A percentile compares a stretch with the other conserved stretches of the same genome.
Conservation (phyloP, 2,113 vertebrate genomes). For the Stegastes partitus region DNA sequence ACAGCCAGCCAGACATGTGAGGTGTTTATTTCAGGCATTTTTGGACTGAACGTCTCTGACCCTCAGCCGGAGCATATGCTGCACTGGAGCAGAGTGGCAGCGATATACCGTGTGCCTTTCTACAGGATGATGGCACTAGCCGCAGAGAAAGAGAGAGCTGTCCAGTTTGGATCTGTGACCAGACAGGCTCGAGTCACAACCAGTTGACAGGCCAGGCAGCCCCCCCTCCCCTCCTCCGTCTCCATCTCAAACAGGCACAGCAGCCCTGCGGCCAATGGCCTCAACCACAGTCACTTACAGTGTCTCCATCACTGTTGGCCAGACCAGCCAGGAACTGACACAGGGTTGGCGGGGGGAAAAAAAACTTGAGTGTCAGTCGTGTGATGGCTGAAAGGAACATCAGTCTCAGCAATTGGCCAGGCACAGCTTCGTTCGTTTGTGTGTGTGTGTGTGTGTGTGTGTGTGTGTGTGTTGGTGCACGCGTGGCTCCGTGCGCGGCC, state of each 20-base stretch:
- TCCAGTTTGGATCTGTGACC: constrained; percentile 82
- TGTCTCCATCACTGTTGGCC: constrained; percentile 75
- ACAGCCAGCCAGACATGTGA: constrained; percentile 56
- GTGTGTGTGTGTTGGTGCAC: neutral
- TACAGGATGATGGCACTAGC: constrained; percentile 67
- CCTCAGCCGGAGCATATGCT: constrained; percentile 86
- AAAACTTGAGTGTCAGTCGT: constrained; percentile 78
- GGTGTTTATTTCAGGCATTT: constrained; percentile 74
- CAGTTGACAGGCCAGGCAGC: constrained; percentile 79
- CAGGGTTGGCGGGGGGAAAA: constrained; percentile 68
- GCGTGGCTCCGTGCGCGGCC: neutral
- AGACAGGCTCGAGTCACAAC: constrained; percentile 79
- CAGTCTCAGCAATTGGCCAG: constrained; percentile 79
- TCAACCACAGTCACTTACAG: constrained; percentile 74
- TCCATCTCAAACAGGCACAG: constrained; percentile 63
- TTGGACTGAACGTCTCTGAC: constrained; percentile 80
- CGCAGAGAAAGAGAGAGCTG: constrained; percentile 78
- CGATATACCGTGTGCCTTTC: constrained; percentile 69
- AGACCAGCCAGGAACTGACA: constrained; percentile 81
- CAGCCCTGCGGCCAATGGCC: constrained; percentile 75
- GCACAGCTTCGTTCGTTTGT: constrained; percentile 57
- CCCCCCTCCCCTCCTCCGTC: constrained; percentile 1
- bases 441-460: constrained; percentile 23
- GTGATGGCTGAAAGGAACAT: constrained; percentile 84
- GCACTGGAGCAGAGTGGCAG: constrained; percentile 65